phyloP scores from a whole-genome alignment of 2,113 vertebrate genomes.

The Lucifuga dentata region DNA sequence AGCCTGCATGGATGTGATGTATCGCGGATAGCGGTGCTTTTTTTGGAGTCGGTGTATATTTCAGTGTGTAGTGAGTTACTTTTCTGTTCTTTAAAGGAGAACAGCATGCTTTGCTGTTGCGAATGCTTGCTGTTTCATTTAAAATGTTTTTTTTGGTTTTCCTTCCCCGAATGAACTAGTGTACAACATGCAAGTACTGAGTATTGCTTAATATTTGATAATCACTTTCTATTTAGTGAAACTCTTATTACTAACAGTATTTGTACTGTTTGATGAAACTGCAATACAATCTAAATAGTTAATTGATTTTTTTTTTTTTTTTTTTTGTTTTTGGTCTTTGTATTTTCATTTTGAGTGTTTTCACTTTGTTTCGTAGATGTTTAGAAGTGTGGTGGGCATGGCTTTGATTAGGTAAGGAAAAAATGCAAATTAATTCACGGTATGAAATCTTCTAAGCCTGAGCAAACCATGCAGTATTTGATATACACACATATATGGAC shows the following conservation, averaged over 20 bases:
- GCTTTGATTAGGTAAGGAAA: constrained; percentile 91
- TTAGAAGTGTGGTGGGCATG: constrained; percentile 92
- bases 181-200: constrained; percentile 91
- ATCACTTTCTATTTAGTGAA: constrained; percentile 93
- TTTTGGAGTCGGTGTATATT: constrained; percentile 91
- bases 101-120: constrained; percentile 92
- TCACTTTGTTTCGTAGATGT: constrained; percentile 85
- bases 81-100: constrained; percentile 85
- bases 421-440: constrained; percentile 89
- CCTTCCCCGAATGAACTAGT: constrained; percentile 86
- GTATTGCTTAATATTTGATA: constrained; percentile 94
- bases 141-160: constrained; percentile 39
- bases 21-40: constrained; percentile 86
- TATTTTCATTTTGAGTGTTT: constrained; percentile 83
- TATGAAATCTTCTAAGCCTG: constrained; percentile 93
- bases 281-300: constrained; percentile 95
- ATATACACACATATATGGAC: constrained; percentile 85
- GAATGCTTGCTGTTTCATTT: constrained; percentile 87
- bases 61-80: constrained; percentile 84
- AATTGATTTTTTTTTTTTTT: constrained; percentile 79
- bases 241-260: constrained; percentile 87
- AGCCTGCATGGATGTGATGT: constrained; percentile 81
- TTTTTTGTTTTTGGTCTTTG: constrained; percentile 81
- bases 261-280: constrained; percentile 92
- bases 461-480: constrained; percentile 98